Evolutionary conservation across 2,113 vertebrate species (phyloP), one percentile per base, ranked within the genome.

Genomic region (Rattus rattus): DNA sequence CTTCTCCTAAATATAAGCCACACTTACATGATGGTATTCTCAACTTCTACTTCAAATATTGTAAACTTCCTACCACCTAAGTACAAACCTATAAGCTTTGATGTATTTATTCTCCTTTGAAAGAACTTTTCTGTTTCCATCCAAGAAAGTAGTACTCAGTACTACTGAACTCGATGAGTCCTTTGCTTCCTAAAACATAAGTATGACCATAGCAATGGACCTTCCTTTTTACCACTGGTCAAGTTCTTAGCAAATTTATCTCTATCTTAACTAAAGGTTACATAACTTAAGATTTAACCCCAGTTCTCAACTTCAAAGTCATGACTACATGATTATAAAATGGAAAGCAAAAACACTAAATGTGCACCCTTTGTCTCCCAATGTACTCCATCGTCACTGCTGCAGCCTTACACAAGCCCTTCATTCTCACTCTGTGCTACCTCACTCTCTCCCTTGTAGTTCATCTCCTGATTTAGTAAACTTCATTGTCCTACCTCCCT

Each of bases 221-320:
- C 2, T 16, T 43, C 28, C 5, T n/a, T 49, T 59, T 59, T 4
- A 22, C 36, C 36, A 75, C 7, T 20, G 3, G 3, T 47, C 67
- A 22, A 8, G 14, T 84, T 87, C 24, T 91, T 56, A 22, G 49
- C 20, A 61, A 1, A 61, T 63, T 52, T 69, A n/a, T 1, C 33
- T 72, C 39, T 8, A 84, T 90, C 61, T 72, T 73, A 87, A 90
- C 22, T 75, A 72, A 54, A 80, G 33, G 39, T 30, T 56, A 92
- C 39, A 28, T 73, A 86, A 47, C 70, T 90, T 76, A 11, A 20
- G 10, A 13, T 81, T 87, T 83, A 67, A 85, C 56, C 39, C n/a
- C 20, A 92, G 17, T 84, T 93, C 87, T 59, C 59, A 93, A 84
- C 24, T 73, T 88, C 59, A 92, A 69, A 92, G 47, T 24, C 28